Evolutionary conservation across 2,797 vertebrate genomes (phyloP).

Genomic region (Muscicapa comitata): DNA sequence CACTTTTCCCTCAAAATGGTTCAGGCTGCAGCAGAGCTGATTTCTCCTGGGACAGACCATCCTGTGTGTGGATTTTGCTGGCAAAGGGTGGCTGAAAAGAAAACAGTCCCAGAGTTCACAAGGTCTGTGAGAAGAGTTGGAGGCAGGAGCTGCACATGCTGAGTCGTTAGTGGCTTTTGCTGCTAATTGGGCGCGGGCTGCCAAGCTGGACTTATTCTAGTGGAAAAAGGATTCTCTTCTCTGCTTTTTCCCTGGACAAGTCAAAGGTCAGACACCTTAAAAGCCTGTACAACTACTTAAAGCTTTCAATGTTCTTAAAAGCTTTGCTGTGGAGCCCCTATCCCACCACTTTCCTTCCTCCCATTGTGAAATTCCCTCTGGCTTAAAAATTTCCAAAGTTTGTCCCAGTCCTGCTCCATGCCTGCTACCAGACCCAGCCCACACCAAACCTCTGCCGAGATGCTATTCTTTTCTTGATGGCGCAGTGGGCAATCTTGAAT

Average conservation of each 20-base stretch:
- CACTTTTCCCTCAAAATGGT: not conserved
- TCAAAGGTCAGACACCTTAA: conserved; percentile 30
- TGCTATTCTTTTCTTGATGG: not conserved
- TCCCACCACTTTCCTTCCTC: not conserved
- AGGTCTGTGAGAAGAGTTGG: conserved; percentile 10
- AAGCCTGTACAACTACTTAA: not conserved
- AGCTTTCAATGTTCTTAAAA: not conserved
- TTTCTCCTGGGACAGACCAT: not conserved
- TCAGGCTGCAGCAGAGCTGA: not conserved
- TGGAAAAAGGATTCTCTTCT: not conserved
- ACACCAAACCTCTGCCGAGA: not conserved
- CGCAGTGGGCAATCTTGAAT: not conserved
- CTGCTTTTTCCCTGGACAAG: not conserved
- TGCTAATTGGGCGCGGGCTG: not conserved
- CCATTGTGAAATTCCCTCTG: not conserved
- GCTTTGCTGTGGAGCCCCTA: not conserved
- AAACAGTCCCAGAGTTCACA: conserved; percentile 1
- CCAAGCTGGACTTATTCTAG: conserved; percentile 19
- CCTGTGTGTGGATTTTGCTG: not conserved
- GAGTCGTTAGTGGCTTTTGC: not conserved
- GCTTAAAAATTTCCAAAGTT: not conserved
- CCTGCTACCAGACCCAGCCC: not conserved
- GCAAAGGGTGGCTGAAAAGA: not conserved
- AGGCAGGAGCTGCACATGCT: conserved; percentile 5
- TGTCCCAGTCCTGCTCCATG: not conserved